Conservation (phyloP, 2,113 vertebrate species). For the Leiothrix lutea region DNA sequence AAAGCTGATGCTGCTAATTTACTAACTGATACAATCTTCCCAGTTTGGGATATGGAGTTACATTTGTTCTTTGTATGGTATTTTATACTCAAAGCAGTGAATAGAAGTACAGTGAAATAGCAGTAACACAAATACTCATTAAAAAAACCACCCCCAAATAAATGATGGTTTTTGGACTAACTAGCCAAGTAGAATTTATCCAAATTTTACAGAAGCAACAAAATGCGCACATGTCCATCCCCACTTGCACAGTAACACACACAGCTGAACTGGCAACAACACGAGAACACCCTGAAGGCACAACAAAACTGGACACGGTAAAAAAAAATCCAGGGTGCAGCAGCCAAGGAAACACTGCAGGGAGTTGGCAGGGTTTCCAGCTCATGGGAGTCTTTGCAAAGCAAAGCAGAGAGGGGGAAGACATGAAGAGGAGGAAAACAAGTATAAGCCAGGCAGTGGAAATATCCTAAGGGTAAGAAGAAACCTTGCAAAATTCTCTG, state of each 20-base stretch:
- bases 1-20: background rate
- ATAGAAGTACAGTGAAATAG: background rate
- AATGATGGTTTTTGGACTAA: background rate
- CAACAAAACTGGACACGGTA: background rate
- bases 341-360: background rate
- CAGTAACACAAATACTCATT: background rate
- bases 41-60: background rate
- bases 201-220: background rate
- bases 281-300: background rate
- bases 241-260: background rate
- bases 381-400: background rate
- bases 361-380: background rate
- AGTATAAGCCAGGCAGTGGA: background rate
- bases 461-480: background rate
- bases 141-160: background rate
- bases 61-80: background rate
- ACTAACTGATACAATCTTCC: conserved; percentile 8
- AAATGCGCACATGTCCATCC: background rate
- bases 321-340: background rate
- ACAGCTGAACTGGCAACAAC: background rate
- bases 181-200: background rate
- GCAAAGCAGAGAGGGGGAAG: background rate
- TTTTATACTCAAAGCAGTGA: background rate
- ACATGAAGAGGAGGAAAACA: background rate
- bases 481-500: background rate